These are phyloP conservation scores for Neogale vison DNA, from an alignment of 2,113 vertebrate genomes.

Conservation along the genomic window DNA sequence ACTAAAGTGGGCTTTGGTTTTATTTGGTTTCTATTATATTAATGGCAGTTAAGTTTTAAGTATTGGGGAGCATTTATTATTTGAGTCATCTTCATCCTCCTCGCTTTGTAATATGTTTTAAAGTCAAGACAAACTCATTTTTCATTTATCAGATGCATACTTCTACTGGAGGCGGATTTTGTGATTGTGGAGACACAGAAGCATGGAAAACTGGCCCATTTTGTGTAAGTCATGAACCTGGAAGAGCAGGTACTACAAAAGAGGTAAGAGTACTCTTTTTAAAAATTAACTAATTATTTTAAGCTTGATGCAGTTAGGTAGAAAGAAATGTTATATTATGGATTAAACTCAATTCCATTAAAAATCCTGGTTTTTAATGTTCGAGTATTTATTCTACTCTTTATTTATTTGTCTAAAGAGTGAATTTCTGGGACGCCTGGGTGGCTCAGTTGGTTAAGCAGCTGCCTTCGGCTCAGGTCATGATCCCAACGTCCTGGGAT, in stretches of 20 bases:
- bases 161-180: slow-evolving; percentile 97
- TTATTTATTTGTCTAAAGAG: background rate
- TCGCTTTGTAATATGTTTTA: slow-evolving; percentile 38
- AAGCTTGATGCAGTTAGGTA: slow-evolving; percentile 7
- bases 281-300: slow-evolving; percentile 34
- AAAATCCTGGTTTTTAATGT: slow-evolving; percentile 8
- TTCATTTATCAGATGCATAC: slow-evolving; percentile 92
- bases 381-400: background rate
- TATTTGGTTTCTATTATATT: slow-evolving; percentile 26
- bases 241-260: slow-evolving; percentile 86
- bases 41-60: background rate
- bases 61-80: background rate
- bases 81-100: slow-evolving; percentile 45
- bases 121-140: slow-evolving; percentile 17
- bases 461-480: no score
- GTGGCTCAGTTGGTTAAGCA: no score
- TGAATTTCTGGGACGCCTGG: background rate
- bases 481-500: no score
- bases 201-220: slow-evolving; percentile 97
- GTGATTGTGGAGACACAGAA: slow-evolving; percentile 97
- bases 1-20: slow-evolving; percentile 4
- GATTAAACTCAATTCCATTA: slow-evolving; percentile 1
- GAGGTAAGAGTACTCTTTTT: slow-evolving; percentile 87
- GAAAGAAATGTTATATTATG: slow-evolving; percentile 33
- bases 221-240: slow-evolving; percentile 93